Evolutionary conservation across 2,113 vertebrate species (phyloP), one percentile per base, ranked within the genome.

Genomic region (Carettochelys insculpta): DNA sequence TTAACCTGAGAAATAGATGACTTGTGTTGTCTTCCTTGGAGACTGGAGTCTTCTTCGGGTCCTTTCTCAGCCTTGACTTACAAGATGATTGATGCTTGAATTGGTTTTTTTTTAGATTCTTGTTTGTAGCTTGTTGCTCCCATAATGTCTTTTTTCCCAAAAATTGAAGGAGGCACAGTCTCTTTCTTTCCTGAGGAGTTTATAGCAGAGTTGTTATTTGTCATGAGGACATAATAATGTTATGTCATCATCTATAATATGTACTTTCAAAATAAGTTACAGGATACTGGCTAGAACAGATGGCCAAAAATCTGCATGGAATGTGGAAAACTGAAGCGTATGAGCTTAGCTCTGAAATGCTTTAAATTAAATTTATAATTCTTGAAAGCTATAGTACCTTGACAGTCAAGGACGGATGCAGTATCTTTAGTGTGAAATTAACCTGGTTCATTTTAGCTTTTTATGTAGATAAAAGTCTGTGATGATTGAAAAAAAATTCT

Each of bases 1-100:
- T 73, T 94, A 92, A 80, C 22, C 71, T 90, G 82, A 93, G 80
- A 93, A 95, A 93, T 77, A 86, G 92, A 91, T 89, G 14, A 65
- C 34, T 65, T 76, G 83, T 84, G 5, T 20, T 82, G 45, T 77
- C 61, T 82, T 85, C 75, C 80, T 58, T 91, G 25, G 38, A 48
- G 78, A 48, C 38, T 89, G 41, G 85, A 93, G 88, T 43, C 22
- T 92, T 61, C 84, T 85, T 45, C 43, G 29, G 77, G 88, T 87
- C 53, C 71, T 2, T 95, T 79, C 47, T 93, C 92, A 58, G 54
- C 2, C 56, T 94, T 65, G 81, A 91, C 58, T 85, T 88, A 20
- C 52, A 58, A 75, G 43, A 41, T 65, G n/a, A 16, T 80, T 50
- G 68, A 17, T 47, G 16, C 85, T 93, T 77, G 51, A 92, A 53